Percentiles rank a stretch among this genome's conserved stretches.
phyloP scores from a whole-genome alignment of 1,140 invertebrate genomes.

The Sitodiplosis mosellana region DNA sequence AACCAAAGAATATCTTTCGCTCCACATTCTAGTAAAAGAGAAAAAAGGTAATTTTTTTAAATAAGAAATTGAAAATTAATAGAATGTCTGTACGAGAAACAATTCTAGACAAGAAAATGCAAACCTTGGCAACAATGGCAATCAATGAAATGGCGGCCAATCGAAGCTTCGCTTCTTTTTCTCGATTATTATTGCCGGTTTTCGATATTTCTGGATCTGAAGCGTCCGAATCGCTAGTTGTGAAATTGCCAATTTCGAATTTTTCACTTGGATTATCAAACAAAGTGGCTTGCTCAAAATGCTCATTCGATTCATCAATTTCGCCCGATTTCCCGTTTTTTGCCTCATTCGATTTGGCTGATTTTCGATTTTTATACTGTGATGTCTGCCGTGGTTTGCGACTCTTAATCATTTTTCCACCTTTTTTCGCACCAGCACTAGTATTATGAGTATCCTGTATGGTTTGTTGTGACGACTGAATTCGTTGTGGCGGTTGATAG shows the following conservation, averaged over 20 bases:
- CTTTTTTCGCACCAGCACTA: constrained; percentile 19
- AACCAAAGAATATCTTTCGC: constrained; percentile 42
- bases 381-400: constrained; percentile 22
- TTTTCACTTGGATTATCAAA: constrained; percentile 11
- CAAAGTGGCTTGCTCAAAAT: constrained; percentile 5
- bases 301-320: constrained; percentile 3
- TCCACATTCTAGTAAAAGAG: constrained; percentile 27
- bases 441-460: constrained; percentile 26
- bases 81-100: too few relatives aligned
- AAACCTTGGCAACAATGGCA: constrained; percentile 23
- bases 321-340: constrained; percentile 13
- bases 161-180: constrained; percentile 27
- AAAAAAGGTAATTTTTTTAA: neutral
- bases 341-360: constrained; percentile 9
- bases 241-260: constrained; percentile 7
- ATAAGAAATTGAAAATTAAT: neutral
- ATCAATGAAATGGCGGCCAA: constrained; percentile 30
- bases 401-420: constrained; percentile 21
- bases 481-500: constrained; percentile 18
- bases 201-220: constrained; percentile 27
- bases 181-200: constrained; percentile 10
- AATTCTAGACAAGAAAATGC: too few relatives aligned
- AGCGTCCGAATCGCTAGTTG: constrained; percentile 34
- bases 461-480: constrained; percentile 31
- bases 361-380: constrained; percentile 14